Base-by-base conservation (phyloP, 2,113 vertebrate species). In the Lipophrys pholis region DNA sequence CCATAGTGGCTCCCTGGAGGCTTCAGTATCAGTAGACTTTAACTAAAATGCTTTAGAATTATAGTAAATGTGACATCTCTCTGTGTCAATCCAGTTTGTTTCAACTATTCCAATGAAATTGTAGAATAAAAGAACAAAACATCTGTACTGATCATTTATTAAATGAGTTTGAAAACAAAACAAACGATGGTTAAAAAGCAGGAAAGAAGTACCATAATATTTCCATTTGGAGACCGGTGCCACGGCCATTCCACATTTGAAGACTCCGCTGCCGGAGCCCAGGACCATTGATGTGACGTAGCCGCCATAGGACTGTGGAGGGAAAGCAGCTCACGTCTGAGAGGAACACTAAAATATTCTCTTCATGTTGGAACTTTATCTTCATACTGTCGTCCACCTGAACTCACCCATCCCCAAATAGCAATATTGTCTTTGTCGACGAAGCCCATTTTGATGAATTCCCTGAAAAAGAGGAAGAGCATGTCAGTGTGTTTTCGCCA, bases 341-440 rank as follows among this genome's bases (percentile, higher is more conserved):
- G 5, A 57, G 6, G 30, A 46, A n/a, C 35, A 66, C 15, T 16
- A 8, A 42, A 21, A 43, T 6, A 2, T 7, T 3, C 11, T n/a
- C 3, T 6, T 7, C 5, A 30, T n/a, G 8, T 2, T 11, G 10
- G 0, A 36, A 30, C 43, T 9, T n/a, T 5, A 30, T 30, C 21
- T 30, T 30, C 2, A 30, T 9, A 5, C 5, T 16, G 6, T 12
- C 14, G 42, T 12, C 14, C 11, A 11, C 6, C 11, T 55, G 2
- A 0, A 5, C 98, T 96, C 88, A 99, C 98, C 98, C 97, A 99
- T 69, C 97, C 98, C 98, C 98, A 99, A 76, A 99, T 97, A 69
- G 97, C 97, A 66, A 99, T 88, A 83, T 93, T 94, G 8, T 91
- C 12, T 77, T 94, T 88, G 80, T 99, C 96, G 79, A 99, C 92